Base-by-base conservation (phyloP, 92 coral and sea anemone genomes). In the Siderastrea radians region DNA sequence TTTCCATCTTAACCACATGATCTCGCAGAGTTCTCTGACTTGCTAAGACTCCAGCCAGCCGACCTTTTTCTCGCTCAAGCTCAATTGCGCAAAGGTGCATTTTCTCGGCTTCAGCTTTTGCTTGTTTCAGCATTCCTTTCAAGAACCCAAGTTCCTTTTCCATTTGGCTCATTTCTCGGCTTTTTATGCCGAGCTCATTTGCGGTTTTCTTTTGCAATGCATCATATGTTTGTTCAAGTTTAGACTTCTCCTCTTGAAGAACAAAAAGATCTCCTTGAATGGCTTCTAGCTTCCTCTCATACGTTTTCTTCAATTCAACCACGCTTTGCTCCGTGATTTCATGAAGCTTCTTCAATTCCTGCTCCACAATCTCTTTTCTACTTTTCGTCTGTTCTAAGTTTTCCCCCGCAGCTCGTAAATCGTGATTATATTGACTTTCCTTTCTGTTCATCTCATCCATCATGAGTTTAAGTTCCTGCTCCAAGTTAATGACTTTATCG, bases 1-100 rank as follows among this genome's bases (percentile, higher is more conserved):
- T 71, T 74, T 95, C 98, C 75, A 95, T 79, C n/a, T 86, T 93
- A 10, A 89, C 70, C 43, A 92, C 92, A 74, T 95, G 98, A 14
- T 91, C 90, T 71, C 98, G 72, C 49, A 95, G 85, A 4, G 96
- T 84, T 51, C 75, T 91, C 74, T 95, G 98, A 83, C 96, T 93
- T 14, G 93, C 88, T 78, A 88, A 72, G 49, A 95, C 81, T 43
- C 98, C 98, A 1, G 96, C 90, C 44, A 93, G 75, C 3, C 98
- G 93, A 45, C 98, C 98, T 54, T 91, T 95, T 44, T 93, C 95
- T 72, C 96, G 81, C 70, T 95, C 98, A 15, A 95, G 89, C 75
- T 95, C 96, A 44, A 95, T 87, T 6, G 98, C 90, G 68, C 94
- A 51, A 68, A 91, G 65, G 38, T 92, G 92, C 87, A 83, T 73